A percentile compares a stretch with the other conserved stretches of the same genome.
phyloP scores from a whole-genome alignment of 1,140 invertebrate species.

The Aphaenogaster floridana region DNA sequence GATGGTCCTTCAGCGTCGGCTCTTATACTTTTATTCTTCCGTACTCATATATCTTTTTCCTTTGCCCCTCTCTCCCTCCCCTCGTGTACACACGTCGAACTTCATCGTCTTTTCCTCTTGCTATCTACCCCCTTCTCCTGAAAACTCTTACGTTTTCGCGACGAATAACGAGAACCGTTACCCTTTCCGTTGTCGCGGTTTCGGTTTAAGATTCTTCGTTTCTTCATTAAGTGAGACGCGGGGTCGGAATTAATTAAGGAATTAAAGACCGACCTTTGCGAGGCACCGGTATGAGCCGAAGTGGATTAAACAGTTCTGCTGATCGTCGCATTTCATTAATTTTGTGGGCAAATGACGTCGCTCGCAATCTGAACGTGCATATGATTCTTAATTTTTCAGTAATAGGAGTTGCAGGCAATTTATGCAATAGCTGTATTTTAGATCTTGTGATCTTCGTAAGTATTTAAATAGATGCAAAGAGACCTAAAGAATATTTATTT shows the following conservation, averaged over 20 bases:
- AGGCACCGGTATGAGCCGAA: slow-evolving; percentile 60
- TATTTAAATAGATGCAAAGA: slow-evolving; percentile 6
- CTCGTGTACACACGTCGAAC: slow-evolving; percentile 78
- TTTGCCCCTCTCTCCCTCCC: slow-evolving; percentile 43
- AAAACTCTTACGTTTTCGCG: slow-evolving; percentile 50
- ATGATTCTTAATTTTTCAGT: slow-evolving; percentile 16
- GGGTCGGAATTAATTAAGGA: slow-evolving; percentile 83
- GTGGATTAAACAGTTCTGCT: slow-evolving; percentile 79
- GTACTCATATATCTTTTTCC: slow-evolving; percentile 73
- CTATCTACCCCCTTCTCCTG: not conserved
- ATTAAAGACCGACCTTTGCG: slow-evolving; percentile 80
- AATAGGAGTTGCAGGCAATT: not conserved
- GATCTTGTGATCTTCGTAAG: not conserved
- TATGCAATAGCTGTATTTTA: not conserved
- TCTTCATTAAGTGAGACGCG: slow-evolving; percentile 75
- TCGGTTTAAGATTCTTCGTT: slow-evolving; percentile 76
- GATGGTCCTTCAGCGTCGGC: slow-evolving; percentile 83
- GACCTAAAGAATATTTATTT: not conserved
- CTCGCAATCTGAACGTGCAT: not conserved
- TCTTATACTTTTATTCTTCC: slow-evolving; percentile 77
- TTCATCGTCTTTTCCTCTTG: slow-evolving; percentile 64
- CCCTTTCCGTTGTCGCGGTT: slow-evolving; percentile 57
- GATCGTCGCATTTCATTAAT: slow-evolving; percentile 77
- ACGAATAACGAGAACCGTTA: slow-evolving; percentile 55
- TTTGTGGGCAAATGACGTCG: slow-evolving; percentile 74